A percentile compares a stretch with the other conserved stretches of the same genome.
Evolutionary conservation across 2,888 invertebrate genomes (phyloP).

Genomic region (Trachelus iudaicus): DNA sequence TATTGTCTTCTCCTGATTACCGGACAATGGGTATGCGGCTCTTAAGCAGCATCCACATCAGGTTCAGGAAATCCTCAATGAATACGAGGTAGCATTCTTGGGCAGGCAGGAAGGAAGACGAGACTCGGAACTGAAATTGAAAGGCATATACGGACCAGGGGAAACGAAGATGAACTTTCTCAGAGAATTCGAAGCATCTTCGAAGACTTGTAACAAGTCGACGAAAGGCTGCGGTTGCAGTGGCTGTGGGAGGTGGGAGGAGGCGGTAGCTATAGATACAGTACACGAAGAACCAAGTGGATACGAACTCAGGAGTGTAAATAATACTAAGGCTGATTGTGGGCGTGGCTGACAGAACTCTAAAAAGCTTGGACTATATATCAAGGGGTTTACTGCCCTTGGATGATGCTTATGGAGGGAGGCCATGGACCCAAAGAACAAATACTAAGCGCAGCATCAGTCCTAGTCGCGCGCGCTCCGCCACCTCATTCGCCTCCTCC

Average conservation of each 20-base stretch:
- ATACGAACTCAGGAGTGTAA: constrained; percentile 59
- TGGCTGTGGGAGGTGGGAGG: constrained; percentile 25
- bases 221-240: constrained; percentile 8
- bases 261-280: constrained; percentile 3
- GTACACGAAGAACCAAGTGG: constrained; percentile 13
- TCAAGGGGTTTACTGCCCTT: constrained; percentile 65
- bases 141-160: background rate
- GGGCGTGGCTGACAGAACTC: constrained; percentile 66
- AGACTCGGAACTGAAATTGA: background rate
- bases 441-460: constrained; percentile 46
- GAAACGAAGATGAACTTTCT: background rate
- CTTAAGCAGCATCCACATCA: background rate
- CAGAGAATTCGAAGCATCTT: background rate
- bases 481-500: background rate
- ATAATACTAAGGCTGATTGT: constrained; percentile 66
- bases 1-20: background rate
- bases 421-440: constrained; percentile 48
- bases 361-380: constrained; percentile 66
- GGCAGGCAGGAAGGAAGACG: background rate
- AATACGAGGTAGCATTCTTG: background rate
- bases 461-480: constrained; percentile 12
- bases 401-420: constrained; percentile 54
- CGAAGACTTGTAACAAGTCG: background rate
- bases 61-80: background rate
- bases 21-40: background rate